These are phyloP conservation scores for Drosophila biarmipes DNA, from an alignment of 1,140 invertebrate genomes.

Conservation along the genomic window DNA sequence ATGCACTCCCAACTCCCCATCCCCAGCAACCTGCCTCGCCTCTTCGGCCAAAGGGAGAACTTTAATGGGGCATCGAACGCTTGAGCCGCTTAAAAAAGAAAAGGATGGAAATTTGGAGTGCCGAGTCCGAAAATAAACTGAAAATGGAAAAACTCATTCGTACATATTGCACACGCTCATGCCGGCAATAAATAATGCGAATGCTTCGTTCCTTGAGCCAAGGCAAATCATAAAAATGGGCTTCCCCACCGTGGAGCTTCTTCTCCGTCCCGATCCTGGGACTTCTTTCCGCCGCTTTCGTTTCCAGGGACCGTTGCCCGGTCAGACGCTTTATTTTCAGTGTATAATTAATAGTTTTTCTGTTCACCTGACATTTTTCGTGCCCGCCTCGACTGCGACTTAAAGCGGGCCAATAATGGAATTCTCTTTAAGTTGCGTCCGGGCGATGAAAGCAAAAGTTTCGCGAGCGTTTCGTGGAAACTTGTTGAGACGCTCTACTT, in stretches of 20 bases:
- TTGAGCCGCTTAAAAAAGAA: slow-evolving; percentile 46
- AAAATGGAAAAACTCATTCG: slow-evolving; percentile 1
- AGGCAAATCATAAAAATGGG: slow-evolving; percentile 66
- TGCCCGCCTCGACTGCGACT: slow-evolving; percentile 24
- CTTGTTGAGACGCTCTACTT: slow-evolving; percentile 65
- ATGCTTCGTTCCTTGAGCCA: slow-evolving; percentile 24
- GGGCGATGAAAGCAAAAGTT: slow-evolving; percentile 75
- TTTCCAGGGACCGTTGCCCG: slow-evolving; percentile 36
- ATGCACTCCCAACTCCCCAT: slow-evolving; percentile 53
- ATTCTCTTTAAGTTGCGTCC: slow-evolving; percentile 64
- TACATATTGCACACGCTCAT: slow-evolving; percentile 49
- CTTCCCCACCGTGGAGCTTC: neutral
- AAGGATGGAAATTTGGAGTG: slow-evolving; percentile 9
- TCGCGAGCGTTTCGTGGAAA: slow-evolving; percentile 43
- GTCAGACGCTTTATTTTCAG: slow-evolving; percentile 59
- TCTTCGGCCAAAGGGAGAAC: slow-evolving; percentile 15
- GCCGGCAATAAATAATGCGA: slow-evolving; percentile 68
- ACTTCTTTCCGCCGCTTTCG: slow-evolving; percentile 17
- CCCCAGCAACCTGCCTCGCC: slow-evolving; percentile 4
- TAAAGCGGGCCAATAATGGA: slow-evolving; percentile 60
- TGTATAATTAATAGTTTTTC: slow-evolving; percentile 77
- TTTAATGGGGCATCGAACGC: slow-evolving; percentile 49
- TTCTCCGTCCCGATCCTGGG: slow-evolving; percentile 8
- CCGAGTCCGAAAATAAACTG: slow-evolving; percentile 44
- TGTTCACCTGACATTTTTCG: slow-evolving; percentile 58